Conservation (phyloP, 2,113 vertebrate species). For the Rhinogobius similis region DNA sequence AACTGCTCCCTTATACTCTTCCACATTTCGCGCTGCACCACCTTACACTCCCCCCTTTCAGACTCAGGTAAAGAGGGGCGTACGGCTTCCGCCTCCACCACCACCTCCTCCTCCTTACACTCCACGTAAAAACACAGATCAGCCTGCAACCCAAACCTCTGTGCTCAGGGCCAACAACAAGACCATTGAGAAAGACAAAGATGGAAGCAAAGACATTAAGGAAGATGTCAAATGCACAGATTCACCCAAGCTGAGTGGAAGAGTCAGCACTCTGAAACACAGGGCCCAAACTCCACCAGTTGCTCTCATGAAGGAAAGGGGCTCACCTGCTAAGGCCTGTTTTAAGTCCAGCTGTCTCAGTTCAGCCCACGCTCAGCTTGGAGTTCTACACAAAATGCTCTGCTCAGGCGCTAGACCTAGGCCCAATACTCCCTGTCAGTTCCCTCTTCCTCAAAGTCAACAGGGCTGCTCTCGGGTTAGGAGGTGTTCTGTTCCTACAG, state of each 20-base stretch:
- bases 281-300: constrained; percentile 69
- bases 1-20: constrained; percentile 70
- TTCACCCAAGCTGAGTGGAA: constrained; percentile 58
- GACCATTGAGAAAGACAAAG: constrained; percentile 53
- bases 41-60: constrained; percentile 74
- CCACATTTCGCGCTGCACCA: constrained; percentile 71
- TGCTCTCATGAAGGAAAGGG: constrained; percentile 65
- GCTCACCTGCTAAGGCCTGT: constrained; percentile 70
- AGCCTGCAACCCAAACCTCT: constrained; percentile 55
- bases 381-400: constrained; percentile 74
- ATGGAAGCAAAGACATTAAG: constrained; percentile 53
- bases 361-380: constrained; percentile 72
- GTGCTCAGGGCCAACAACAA: constrained; percentile 64
- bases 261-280: constrained; percentile 68
- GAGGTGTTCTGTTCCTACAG: constrained; percentile 58
- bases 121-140: constrained; percentile 72
- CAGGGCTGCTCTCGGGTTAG: constrained; percentile 65
- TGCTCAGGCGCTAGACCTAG: constrained; percentile 71
- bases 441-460: constrained; percentile 55
- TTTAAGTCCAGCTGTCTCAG: constrained; percentile 75
- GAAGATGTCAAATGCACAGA: constrained; percentile 54
- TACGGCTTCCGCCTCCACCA: constrained; percentile 76
- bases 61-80: constrained; percentile 77
- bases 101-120: constrained; percentile 79
- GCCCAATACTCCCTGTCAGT: constrained; percentile 64